These are phyloP conservation scores for Muscicapa striata DNA, from an alignment of 2,797 vertebrate genomes.

Conservation along the genomic window DNA sequence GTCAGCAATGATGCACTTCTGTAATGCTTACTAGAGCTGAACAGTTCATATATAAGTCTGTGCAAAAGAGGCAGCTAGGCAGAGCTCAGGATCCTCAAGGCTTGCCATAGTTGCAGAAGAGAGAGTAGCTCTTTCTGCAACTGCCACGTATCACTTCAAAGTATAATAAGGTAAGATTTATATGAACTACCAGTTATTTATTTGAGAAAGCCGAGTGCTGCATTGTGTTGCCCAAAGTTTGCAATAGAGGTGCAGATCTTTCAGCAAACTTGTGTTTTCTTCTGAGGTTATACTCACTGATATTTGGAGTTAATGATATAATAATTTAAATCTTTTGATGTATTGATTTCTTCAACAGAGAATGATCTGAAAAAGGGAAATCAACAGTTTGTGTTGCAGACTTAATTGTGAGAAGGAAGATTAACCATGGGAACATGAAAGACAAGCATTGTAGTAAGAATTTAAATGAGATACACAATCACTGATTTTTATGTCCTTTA, in stretches of 20 bases:
- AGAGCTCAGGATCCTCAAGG: constrained; percentile 71
- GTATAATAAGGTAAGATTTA: constrained; percentile 73
- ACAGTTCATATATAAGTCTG: constrained; percentile 77
- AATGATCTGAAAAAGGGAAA: background rate
- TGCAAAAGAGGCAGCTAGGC: constrained; percentile 57
- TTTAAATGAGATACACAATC: constrained; percentile 18
- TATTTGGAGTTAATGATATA: constrained; percentile 9
- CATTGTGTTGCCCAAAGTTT: background rate
- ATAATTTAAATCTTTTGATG: constrained; percentile 19
- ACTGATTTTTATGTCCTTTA: background rate
- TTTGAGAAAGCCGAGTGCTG: background rate
- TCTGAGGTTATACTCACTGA: background rate
- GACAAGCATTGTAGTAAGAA: background rate
- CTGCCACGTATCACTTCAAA: constrained; percentile 3
- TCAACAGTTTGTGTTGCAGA: background rate
- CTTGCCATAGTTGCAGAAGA: constrained; percentile 51
- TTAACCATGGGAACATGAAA: background rate
- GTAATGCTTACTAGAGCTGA: constrained; percentile 75
- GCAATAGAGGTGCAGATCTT: background rate
- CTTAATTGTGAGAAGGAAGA: constrained; percentile 23
- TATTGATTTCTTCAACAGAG: background rate
- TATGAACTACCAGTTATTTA: background rate
- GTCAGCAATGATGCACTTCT: constrained; percentile 75
- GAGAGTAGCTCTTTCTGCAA: constrained; percentile 34
- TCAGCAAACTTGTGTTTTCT: background rate